These are phyloP conservation scores for Corythaeola cristata DNA, from an alignment of 2,113 vertebrate genomes.

Conservation along the genomic window DNA sequence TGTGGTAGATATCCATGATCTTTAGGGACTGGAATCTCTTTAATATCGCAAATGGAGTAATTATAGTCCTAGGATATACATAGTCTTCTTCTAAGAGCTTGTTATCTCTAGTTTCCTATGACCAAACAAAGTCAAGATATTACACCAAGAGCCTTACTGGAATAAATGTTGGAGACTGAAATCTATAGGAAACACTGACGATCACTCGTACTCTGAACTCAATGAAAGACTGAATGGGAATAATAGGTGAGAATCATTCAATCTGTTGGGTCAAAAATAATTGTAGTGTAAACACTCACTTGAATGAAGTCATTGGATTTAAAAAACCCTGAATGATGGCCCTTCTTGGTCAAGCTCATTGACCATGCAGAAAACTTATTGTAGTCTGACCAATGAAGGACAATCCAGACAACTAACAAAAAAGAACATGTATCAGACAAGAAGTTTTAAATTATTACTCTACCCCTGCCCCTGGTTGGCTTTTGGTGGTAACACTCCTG, in stretches of 20 bases:
- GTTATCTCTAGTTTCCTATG: not conserved
- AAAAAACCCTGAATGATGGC: not conserved
- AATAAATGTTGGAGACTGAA: not conserved
- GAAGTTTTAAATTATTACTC: not conserved
- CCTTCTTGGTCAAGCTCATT: not conserved
- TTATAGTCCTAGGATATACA: not conserved
- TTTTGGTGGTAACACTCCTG: not conserved
- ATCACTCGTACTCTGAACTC: not conserved
- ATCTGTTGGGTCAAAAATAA: not conserved
- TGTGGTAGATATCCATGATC: not conserved
- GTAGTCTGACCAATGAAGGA: not conserved
- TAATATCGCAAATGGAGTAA: not conserved
- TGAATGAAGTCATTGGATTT: not conserved
- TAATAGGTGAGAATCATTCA: not conserved
- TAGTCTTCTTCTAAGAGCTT: not conserved
- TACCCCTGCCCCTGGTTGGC: rapidly evolving
- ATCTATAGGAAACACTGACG: not conserved
- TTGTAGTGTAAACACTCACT: not conserved
- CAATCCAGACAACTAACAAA: not conserved
- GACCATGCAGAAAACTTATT: not conserved
- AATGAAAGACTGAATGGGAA: not conserved
- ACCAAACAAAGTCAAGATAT: not conserved
- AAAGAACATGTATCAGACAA: not conserved
- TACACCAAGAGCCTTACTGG: not conserved
- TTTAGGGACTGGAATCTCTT: not conserved